Conservation (phyloP, 1,140 invertebrate genomes). For the Cryptotermes secundus region DNA sequence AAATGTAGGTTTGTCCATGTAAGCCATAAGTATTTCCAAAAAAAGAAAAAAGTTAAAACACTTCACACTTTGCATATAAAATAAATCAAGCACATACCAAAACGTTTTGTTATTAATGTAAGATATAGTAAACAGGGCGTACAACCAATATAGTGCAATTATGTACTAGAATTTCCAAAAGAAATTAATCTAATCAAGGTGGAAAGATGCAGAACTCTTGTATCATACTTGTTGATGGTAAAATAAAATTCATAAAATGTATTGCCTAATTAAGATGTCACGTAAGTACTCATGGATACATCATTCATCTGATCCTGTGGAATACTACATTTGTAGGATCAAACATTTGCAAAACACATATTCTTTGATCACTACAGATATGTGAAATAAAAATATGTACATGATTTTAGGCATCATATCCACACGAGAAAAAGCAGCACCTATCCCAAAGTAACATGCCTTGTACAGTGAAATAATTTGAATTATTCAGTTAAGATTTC, state of each 20-base stretch:
- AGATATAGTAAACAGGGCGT: neutral
- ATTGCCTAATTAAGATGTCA: constrained; percentile 9
- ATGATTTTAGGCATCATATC: neutral
- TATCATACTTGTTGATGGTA: constrained; percentile 14
- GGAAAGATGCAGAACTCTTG: neutral
- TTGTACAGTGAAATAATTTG: too few relatives aligned
- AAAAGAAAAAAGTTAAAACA: neutral
- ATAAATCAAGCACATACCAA: neutral
- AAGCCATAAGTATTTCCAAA: neutral
- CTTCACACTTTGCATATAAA: constrained; percentile 5
- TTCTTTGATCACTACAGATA: neutral
- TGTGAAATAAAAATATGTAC: neutral
- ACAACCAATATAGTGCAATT: constrained; percentile 5
- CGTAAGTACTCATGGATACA: neutral
- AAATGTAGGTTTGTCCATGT: neutral
- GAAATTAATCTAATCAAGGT: neutral
- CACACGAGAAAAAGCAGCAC: too few relatives aligned
- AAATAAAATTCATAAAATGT: constrained; percentile 11
- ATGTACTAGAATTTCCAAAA: neutral
- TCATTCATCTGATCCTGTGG: neutral
- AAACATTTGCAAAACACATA: neutral
- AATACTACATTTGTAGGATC: neutral
- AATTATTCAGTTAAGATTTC: too few relatives aligned
- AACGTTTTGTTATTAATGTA: constrained; percentile 15
- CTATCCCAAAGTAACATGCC: too few relatives aligned